Base-by-base conservation (phyloP, 2,888 invertebrate genomes). In the Archips xylosteana region DNA sequence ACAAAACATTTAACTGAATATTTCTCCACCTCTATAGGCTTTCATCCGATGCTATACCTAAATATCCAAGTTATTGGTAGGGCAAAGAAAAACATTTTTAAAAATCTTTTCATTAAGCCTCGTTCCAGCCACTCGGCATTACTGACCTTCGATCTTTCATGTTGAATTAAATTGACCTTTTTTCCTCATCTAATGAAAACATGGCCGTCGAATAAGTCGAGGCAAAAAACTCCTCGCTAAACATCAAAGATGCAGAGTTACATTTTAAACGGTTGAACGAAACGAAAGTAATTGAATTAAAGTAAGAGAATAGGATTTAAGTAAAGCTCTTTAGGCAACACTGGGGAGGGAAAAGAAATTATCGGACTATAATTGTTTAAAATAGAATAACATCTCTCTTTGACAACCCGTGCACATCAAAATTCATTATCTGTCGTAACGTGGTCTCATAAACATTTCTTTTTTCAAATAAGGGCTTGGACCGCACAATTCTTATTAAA, bases 81-180 rank as follows among this genome's bases (percentile, higher is more conserved):
- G 2, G 8, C 39, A 36, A 6, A 2, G 23, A 32, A n/a, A 15
- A 63, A 51, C 62, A 54, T n/a, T 51, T 62, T 70, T 54, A 51
- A 62, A 69, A 13, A n/a, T 51, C 6, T 36, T 36, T 75, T 67
- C 62, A 71, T 76, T 69, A 45, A 72, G 9, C 42, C 34, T 62
- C 59, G 60, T 65, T 74, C 51, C 51, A 60, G 47, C 51, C 63
- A 23, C 47, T 60, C 63, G 15, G 59, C 57, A 59, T 73, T 47
- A 51, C 68, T 64, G 81, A 78, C 77, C 80, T 85, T 85, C 82
- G 82, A 87, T 87, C 85, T 88, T 90, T 87, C 82, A 86, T 86
- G 83, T 85, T 78, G 85, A 89, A 90, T 89, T 82, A 78, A 87
- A 89, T 90, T 89, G 86, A 82, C 81, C 76, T 85, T 88, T 87